phyloP scores from a whole-genome alignment of 2,797 vertebrate genomes.

The Erpetoichthys calabaricus region DNA sequence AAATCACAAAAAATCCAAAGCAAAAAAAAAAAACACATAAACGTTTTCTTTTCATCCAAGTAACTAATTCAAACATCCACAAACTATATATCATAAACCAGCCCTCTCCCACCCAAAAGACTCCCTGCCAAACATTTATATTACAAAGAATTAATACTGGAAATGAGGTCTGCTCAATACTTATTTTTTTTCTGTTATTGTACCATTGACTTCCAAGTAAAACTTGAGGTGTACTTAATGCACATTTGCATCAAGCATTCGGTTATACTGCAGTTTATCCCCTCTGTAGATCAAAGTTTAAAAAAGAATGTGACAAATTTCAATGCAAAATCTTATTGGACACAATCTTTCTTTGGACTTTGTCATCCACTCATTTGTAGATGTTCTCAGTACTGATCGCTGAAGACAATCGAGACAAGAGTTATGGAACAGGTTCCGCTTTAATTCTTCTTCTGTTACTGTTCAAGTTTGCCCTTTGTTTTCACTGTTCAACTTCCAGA shows the following conservation, averaged over 20 bases:
- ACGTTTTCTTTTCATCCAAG: constrained; percentile 22
- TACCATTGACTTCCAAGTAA: constrained; percentile 11
- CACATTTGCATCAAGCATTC: constrained; percentile 2
- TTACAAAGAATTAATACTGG: constrained; percentile 77
- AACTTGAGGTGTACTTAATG: not conserved
- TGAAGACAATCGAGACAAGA: too few relatives aligned
- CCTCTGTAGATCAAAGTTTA: constrained; percentile 11
- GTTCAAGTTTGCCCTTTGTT: too few relatives aligned
- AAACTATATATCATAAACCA: constrained; percentile 60
- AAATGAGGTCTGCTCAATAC: constrained; percentile 54
- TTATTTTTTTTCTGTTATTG: constrained; percentile 38
- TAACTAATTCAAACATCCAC: constrained; percentile 66
- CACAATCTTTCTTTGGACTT: constrained; percentile 5
- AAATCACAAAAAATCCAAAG: constrained; percentile 46
- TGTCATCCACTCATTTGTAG: not conserved
- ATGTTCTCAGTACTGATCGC: not conserved
- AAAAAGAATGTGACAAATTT: not conserved
- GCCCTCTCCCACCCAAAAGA: constrained; percentile 34
- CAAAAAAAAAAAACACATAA: constrained; percentile 29
- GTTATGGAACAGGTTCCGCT: too few relatives aligned
- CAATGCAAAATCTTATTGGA: not conserved
- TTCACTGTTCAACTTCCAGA: not conserved
- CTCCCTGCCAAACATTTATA: constrained; percentile 44
- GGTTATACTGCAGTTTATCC: constrained; percentile 6
- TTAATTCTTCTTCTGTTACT: too few relatives aligned